Percentiles rank a stretch among this genome's conserved stretches.
These are phyloP conservation scores for Proisotoma minuta DNA, from an alignment of 2,888 invertebrate species.

Conservation along the genomic window DNA sequence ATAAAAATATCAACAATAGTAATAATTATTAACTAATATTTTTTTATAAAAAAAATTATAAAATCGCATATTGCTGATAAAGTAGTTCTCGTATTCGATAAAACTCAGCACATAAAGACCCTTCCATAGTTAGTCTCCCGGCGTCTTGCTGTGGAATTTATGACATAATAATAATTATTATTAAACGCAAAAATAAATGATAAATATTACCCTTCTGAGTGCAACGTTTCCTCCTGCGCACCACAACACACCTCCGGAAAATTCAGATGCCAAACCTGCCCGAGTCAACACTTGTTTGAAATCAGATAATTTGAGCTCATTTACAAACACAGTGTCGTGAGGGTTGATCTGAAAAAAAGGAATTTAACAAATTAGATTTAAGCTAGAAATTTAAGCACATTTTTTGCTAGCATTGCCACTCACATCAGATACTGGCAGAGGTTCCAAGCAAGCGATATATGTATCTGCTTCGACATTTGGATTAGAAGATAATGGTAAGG, in stretches of 20 bases:
- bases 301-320: constrained; percentile 86
- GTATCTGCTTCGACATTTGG: background rate
- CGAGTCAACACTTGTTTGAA: constrained; percentile 75
- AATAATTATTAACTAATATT: no score
- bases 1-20: no score
- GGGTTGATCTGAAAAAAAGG: constrained; percentile 55
- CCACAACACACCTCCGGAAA: constrained; percentile 85
- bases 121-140: constrained; percentile 88
- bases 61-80: constrained; percentile 94
- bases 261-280: constrained; percentile 75
- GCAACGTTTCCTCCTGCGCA: constrained; percentile 89
- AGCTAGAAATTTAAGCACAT: background rate
- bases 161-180: background rate
- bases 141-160: constrained; percentile 70
- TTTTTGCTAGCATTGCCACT: background rate
- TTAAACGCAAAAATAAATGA: constrained; percentile 40
- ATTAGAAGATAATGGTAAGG: no score
- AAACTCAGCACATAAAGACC: constrained; percentile 89
- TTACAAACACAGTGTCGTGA: constrained; percentile 83
- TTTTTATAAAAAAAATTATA: constrained; percentile 62
- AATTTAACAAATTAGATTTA: background rate
- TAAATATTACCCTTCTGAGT: constrained; percentile 74
- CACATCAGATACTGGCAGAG: background rate
- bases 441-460: background rate
- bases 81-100: constrained; percentile 85